Evolutionary conservation across 2,113 vertebrate species (phyloP).

Genomic region (Leucopsar rothschildi): DNA sequence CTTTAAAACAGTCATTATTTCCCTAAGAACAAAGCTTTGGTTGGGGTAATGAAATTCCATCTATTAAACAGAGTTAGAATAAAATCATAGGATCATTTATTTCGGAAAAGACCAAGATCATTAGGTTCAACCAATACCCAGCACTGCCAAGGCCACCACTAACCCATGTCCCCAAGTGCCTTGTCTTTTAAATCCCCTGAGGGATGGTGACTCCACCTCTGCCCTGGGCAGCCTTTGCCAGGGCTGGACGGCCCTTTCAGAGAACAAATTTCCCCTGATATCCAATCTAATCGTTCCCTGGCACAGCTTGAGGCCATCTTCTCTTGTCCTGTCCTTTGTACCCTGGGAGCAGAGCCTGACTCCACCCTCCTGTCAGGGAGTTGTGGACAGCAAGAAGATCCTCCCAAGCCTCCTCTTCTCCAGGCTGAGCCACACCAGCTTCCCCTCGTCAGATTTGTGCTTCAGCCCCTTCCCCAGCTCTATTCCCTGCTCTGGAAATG

Average conservation of each 20-base stretch:
- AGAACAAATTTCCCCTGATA: background rate
- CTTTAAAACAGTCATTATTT: background rate
- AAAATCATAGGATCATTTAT: background rate
- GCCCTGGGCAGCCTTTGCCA: background rate
- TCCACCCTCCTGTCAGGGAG: background rate
- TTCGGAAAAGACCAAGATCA: background rate
- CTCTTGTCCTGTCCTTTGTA: background rate
- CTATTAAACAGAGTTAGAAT: background rate
- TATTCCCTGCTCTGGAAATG: rapidly evolving
- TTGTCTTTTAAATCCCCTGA: background rate
- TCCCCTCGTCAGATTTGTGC: background rate
- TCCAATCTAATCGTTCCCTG: background rate
- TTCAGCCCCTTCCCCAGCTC: background rate
- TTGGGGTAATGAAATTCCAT: background rate
- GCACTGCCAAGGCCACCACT: background rate
- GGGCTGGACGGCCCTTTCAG: background rate
- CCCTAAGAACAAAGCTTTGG: background rate
- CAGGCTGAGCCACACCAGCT: background rate
- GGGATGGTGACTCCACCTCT: background rate
- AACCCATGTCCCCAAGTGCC: background rate
- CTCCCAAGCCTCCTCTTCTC: background rate
- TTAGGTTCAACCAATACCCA: background rate
- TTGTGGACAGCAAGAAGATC: background rate
- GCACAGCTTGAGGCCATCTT: background rate
- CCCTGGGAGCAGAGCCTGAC: background rate